These are phyloP conservation scores for Acridotheres tristis DNA, from an alignment of 2,797 vertebrate species.

Conservation along the genomic window DNA sequence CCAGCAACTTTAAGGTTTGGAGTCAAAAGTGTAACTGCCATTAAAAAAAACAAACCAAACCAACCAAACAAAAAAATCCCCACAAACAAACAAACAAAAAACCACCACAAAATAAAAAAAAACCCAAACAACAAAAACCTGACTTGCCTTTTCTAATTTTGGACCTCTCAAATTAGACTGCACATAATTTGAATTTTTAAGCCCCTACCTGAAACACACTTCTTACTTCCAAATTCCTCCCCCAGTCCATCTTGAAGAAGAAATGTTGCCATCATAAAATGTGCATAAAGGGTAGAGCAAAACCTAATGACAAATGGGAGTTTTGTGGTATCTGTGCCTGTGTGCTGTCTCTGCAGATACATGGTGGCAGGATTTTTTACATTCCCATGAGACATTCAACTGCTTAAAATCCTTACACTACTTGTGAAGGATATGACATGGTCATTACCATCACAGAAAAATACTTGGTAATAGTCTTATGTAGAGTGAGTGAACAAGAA, in stretches of 20 bases:
- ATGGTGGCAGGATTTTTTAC: not conserved
- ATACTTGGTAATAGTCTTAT: not conserved
- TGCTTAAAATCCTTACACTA: not conserved
- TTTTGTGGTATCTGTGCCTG: not conserved
- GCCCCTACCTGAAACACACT: not conserved
- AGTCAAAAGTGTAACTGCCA: not conserved
- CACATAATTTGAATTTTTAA: not conserved
- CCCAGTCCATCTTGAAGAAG: not conserved
- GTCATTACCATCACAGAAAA: not conserved
- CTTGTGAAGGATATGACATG: not conserved
- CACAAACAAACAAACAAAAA: not conserved
- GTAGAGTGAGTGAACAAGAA: not conserved
- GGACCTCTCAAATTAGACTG: not conserved
- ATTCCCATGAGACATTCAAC: not conserved
- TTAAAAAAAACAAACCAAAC: not conserved
- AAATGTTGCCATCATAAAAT: not conserved
- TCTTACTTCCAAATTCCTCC: not conserved
- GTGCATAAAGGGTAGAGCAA: not conserved
- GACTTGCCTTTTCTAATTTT: not conserved
- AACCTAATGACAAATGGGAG: not conserved
- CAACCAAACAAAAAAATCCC: not conserved
- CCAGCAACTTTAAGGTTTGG: not conserved
- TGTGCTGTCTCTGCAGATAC: not conserved
- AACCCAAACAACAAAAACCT: not conserved
- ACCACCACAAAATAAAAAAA: not conserved